Base-by-base conservation (phyloP, 1,140 invertebrate species). In the Odontomachus brunneus region DNA sequence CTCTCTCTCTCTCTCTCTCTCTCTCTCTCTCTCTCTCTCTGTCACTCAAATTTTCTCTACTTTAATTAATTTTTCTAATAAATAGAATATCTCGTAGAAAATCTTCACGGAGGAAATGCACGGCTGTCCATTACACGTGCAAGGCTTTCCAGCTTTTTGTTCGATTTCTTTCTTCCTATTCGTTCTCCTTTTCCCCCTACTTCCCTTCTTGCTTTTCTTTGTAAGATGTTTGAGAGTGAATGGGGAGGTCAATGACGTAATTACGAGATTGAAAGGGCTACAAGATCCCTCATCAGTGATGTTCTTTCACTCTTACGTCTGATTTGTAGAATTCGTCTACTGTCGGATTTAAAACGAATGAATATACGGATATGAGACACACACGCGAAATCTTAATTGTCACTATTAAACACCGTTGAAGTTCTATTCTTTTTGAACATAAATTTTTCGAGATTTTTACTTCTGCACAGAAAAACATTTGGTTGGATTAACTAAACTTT, bases 191-290 rank as follows among this genome's bases (percentile, higher is more conserved):
- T 65, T 51, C 17, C 29, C n/a, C 7, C 38, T 7, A 44, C 2
- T 19, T 38, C 15, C n/a, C 22, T 26, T 67, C 44, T 66, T 44
- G 22, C 48, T 38, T 55, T 33, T 26, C 33, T 69, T 69, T 63
- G 60, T 63, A n/a, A 69, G 51, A 78, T 14, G 33, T 78, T 78
- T 69, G 63, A 78, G 49, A 67, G 22, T 55, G 51, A 78, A 69
- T 69, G 24, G 75, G 12, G 29, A 78, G 75, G 75, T 69, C 49
- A 78, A 69, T 78, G 75, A 55, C 22, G 63, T 78, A 78, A 78
- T 78, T 78, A 69, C 51, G 63, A 57, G 22, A 57, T 78, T 80
- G 65, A 80, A 80, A 80, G 48, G 65, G 24, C 33, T 57, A 80
- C 33, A 24, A 57, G 65, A 59, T 80, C 51, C 22, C 75, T 71